Percentiles rank a stretch among this genome's conserved stretches.
These are phyloP conservation scores for Acanthococcus lagerstroemiae DNA, from an alignment of 2,888 invertebrate species.

Conservation along the genomic window DNA sequence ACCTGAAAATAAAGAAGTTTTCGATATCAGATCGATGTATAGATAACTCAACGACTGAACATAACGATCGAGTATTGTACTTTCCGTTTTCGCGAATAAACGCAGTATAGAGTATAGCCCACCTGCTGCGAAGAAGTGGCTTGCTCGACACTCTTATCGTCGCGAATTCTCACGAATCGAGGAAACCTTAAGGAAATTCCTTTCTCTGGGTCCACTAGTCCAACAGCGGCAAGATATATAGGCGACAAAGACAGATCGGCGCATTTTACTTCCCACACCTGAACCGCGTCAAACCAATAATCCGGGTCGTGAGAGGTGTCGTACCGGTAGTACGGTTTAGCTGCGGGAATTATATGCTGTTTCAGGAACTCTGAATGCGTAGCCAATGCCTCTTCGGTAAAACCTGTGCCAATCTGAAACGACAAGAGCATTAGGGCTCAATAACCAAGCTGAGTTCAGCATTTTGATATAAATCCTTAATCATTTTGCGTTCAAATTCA, in stretches of 20 bases:
- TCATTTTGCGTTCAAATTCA: too few relatives aligned
- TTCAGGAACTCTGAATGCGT: conserved; percentile 66
- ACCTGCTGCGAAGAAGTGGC: conserved; percentile 82
- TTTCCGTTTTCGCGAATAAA: background rate
- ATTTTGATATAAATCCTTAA: background rate
- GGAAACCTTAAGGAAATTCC: conserved; percentile 95
- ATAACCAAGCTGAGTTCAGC: too few relatives aligned
- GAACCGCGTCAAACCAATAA: conserved; percentile 76
- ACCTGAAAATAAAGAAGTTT: conserved; percentile 44
- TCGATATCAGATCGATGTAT: background rate
- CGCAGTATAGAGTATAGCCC: too few relatives aligned
- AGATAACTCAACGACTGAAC: background rate
- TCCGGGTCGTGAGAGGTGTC: conserved; percentile 67
- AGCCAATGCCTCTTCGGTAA: conserved; percentile 79
- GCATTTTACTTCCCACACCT: conserved; percentile 95
- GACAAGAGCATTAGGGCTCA: too few relatives aligned
- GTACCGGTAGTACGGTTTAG: conserved; percentile 71
- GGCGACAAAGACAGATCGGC: conserved; percentile 96
- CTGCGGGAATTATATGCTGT: conserved; percentile 58
- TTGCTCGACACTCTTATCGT: conserved; percentile 85
- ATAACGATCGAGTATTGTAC: background rate
- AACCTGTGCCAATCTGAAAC: conserved; percentile 76
- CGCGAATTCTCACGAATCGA: conserved; percentile 76
- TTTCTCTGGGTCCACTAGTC: conserved; percentile 76
- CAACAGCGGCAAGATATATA: conserved; percentile 77